Conservation (phyloP, 2,113 vertebrate genomes). For the Pteronura brasiliensis region DNA sequence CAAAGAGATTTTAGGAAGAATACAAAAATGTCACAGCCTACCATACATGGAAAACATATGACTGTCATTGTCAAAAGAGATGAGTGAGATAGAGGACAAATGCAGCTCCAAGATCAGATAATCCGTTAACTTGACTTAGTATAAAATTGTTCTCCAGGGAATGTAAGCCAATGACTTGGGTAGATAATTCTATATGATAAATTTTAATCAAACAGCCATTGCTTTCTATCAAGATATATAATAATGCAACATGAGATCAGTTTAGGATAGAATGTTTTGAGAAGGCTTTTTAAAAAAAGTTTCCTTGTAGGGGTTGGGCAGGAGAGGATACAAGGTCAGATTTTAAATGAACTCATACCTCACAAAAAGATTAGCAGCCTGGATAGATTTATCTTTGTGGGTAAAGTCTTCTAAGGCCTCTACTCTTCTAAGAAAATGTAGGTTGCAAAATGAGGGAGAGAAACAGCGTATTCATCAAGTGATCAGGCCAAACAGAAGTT, state of each 20-base stretch:
- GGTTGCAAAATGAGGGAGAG: background rate
- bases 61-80: background rate
- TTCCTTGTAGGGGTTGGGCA: background rate
- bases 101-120: conserved; percentile 24
- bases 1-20: background rate
- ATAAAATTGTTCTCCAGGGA: background rate
- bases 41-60: background rate
- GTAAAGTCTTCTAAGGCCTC: background rate
- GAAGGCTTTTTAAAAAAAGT: background rate
- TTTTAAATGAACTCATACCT: conserved; percentile 20
- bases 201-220: conserved; percentile 46
- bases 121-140: background rate
- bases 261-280: background rate
- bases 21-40: background rate
- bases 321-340: background rate
- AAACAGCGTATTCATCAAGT: background rate
- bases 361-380: background rate
- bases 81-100: background rate
- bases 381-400: background rate
- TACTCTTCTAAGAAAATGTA: background rate
- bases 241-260: background rate
- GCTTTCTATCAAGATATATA: conserved; percentile 24
- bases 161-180: background rate
- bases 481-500: background rate
- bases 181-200: conserved; percentile 38